phyloP scores from a whole-genome alignment of 1,140 invertebrate genomes.

The Heliconius hewitsoni region DNA sequence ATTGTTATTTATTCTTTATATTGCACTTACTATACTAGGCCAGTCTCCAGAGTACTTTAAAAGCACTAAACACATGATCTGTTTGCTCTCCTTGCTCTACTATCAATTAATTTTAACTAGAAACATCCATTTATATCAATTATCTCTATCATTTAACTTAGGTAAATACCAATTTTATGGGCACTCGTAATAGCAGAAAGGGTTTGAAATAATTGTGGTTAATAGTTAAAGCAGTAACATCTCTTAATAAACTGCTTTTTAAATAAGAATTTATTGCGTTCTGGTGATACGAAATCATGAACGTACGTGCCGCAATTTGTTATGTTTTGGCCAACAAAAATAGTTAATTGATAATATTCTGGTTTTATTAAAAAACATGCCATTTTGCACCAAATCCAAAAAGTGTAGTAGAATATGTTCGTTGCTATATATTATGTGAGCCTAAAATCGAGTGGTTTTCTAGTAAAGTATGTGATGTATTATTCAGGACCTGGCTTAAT shows the following conservation, averaged over 20 bases:
- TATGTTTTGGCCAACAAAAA: not conserved
- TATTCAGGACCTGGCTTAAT: too few relatives aligned
- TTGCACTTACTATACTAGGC: not conserved
- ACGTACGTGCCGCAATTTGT: not conserved
- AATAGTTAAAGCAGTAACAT: constrained; percentile 11
- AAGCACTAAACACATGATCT: not conserved
- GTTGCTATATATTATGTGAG: too few relatives aligned
- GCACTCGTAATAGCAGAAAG: constrained; percentile 51
- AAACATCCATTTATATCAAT: constrained; percentile 78
- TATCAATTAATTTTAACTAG: constrained; percentile 68
- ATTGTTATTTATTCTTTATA: not conserved
- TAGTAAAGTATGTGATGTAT: too few relatives aligned
- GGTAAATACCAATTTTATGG: constrained; percentile 76
- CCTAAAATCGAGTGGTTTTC: too few relatives aligned
- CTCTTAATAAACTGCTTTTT: constrained; percentile 41
- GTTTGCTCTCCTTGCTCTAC: constrained; percentile 35
- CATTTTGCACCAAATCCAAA: too few relatives aligned
- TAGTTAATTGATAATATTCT: not conserved
- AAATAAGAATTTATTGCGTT: constrained; percentile 63
- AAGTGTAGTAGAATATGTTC: too few relatives aligned
- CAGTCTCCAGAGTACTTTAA: not conserved
- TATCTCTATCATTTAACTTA: constrained; percentile 70
- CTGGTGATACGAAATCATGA: not conserved
- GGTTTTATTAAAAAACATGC: too few relatives aligned
- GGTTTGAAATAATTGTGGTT: constrained; percentile 43